phyloP scores from a whole-genome alignment of 2,888 invertebrate genomes.

The Drosophila diplacantha region DNA sequence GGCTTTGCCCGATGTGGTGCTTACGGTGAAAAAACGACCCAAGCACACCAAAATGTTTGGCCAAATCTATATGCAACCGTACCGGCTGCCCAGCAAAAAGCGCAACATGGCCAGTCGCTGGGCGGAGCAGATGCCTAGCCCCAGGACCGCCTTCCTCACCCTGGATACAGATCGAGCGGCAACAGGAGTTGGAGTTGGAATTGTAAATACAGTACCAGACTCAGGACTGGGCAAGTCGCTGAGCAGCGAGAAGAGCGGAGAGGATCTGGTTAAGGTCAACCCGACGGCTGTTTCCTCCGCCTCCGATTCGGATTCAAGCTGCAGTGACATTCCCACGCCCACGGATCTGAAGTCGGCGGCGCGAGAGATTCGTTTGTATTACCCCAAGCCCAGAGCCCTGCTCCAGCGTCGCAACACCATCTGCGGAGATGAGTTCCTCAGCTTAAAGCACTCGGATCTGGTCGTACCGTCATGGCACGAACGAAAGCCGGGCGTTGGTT shows the following conservation, averaged over 20 bases:
- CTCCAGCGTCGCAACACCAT: conserved; percentile 92
- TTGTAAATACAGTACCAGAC: not conserved
- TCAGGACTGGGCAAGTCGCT: conserved; percentile 9
- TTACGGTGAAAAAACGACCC: conserved; percentile 90
- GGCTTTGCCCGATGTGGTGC: conserved; percentile 87
- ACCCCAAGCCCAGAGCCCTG: conserved; percentile 86
- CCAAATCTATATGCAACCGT: conserved; percentile 83
- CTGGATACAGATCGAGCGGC: conserved; percentile 53
- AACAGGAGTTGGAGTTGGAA: conserved; percentile 7
- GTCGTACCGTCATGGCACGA: conserved; percentile 85
- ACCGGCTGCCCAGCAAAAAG: conserved; percentile 85
- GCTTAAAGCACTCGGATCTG: conserved; percentile 71
- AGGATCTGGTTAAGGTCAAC: conserved; percentile 73
- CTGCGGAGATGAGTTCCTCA: conserved; percentile 86
- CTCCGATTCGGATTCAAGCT: conserved; percentile 79
- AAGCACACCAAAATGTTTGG: conserved; percentile 89
- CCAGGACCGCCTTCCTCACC: conserved; percentile 81
- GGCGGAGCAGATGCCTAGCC: conserved; percentile 84
- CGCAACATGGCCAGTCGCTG: conserved; percentile 81
- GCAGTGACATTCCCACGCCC: conserved; percentile 80
- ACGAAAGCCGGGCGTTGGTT: conserved; percentile 80
- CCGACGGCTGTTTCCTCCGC: conserved; percentile 46
- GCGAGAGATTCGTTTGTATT: conserved; percentile 81
- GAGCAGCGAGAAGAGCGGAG: conserved; percentile 79
- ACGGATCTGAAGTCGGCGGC: conserved; percentile 74